Evolutionary conservation across 2,797 vertebrate genomes (phyloP).

Genomic region (Pseudocheirus occidentalis): DNA sequence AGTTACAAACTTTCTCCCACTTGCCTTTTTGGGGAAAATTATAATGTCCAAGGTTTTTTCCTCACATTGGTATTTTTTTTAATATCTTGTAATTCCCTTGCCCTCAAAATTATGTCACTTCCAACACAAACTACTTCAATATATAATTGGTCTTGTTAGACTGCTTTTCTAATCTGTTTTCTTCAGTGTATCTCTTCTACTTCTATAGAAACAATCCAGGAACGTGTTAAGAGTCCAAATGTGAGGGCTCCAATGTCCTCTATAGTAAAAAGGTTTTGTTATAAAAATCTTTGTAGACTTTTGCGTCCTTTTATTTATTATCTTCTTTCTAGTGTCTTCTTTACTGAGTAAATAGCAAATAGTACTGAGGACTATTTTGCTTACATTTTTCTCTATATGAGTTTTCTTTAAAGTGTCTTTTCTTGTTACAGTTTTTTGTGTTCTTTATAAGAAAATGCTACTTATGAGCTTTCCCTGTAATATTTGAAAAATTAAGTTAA

Average conservation of each 20-base stretch:
- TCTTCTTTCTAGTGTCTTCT: background rate
- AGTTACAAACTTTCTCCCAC: background rate
- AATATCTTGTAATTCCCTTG: background rate
- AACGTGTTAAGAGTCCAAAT: background rate
- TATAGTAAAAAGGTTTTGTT: background rate
- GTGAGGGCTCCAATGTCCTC: background rate
- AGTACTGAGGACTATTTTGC: background rate
- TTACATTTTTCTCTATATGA: background rate
- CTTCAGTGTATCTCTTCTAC: background rate
- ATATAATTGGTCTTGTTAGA: background rate
- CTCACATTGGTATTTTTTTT: background rate
- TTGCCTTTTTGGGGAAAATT: background rate
- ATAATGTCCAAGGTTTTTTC: background rate
- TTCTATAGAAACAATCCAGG: background rate
- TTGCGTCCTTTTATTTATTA: background rate
- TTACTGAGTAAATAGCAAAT: too few species aligned
- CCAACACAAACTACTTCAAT: background rate
- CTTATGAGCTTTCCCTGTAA: background rate
- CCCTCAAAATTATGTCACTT: background rate
- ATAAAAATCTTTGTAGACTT: background rate
- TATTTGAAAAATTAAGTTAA: background rate
- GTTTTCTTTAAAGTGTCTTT: background rate
- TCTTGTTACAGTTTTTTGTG: background rate
- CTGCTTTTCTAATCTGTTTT: background rate
- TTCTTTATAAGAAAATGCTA: background rate